Base-by-base conservation (phyloP, 2,797 vertebrate genomes). In the Pangasius djambal region DNA sequence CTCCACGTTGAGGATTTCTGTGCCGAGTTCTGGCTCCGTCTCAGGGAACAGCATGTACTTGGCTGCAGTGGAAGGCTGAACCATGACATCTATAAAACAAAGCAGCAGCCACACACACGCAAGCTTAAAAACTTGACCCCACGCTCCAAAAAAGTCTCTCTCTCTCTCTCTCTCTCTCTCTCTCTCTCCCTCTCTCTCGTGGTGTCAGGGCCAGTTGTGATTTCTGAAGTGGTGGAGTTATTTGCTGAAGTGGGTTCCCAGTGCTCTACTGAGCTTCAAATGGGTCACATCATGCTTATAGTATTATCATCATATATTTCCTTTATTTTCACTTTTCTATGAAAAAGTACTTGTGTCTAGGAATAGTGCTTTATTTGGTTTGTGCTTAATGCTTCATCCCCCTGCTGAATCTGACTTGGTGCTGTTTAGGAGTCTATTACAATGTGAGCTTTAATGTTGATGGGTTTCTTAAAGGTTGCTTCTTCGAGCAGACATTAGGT, bases 21-120 rank as follows among this genome's bases (percentile, higher is more conserved):
- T 87, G 89, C 89, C 90, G 92, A 92, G 93, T 91, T 91, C 92
- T 95, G 94, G 93, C 93, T 88, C 85, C 74, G 34, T 79, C 92
- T 93, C 87, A 84, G 92, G 88, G 94, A 93, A 95, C 95, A 94
- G 92, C 89, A 88, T 93, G 95, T 96, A 94, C 95, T 94, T 95
- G 95, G 94, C 94, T 88, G 87, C 88, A 88, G 88, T 90, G 72
- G 86, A 91, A 79, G 90, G 70, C 92, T 74, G 90, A 92, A 91
- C 88, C 86, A 89, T 92, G 91, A 94, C 92, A 93, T 90, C 91
- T 89, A 90, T 86, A 92, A 90, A 89, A 87, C 77, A 40, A 74
- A 90, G 91, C 90, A 93, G 89, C 88, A 70, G 83, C 86, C 89
- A 90, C 90, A 88, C 65, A 85, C 67, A 88, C 75, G 87, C 67